Evolutionary conservation across 2,113 vertebrate genomes (phyloP), one percentile per base, ranked within the genome.

Genomic region (Sceloporus undulatus): DNA sequence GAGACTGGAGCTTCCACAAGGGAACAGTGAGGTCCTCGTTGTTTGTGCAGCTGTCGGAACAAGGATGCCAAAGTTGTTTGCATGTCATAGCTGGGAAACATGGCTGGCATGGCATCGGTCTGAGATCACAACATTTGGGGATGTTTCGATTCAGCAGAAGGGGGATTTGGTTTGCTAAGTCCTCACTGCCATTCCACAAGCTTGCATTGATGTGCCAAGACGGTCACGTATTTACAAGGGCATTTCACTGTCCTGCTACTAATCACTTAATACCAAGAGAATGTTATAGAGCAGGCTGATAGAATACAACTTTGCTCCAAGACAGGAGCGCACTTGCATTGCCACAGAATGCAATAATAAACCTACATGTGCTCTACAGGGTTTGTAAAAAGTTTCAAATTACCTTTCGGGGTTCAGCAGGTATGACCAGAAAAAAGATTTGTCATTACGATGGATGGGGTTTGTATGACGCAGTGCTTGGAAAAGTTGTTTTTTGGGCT

Each of bases 1-100:
- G 40, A 77, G 14, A 9, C 14, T 11, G 80, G 87, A 77, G 23
- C 27, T 1, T 62, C 34, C 68, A 52, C 66, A 73, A 38, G 52
- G 11, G 56, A 82, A 52, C 7, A 16, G 66, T 0, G 13, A 79
- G 34, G 29, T 27, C 5, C 10, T 52, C 16, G 27, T 16, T 74
- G 82, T 40, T 85, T 29, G 27, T n/a, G 68, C 87, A 89, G 87
- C 82, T 89, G 56, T 66, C 8, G 29, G 76, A 25, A 10, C 7
- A 34, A 76, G 54, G 84, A 76, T 62, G 65, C 9, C 85, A 7
- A 19, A 42, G 21, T 34, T 8, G 2, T 13, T 38, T n/a, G 59
- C 59, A 10, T 8, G n/a, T 56, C 74, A 40, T 18, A 5, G 34
- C 65, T 42, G 25, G 4, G 16, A 21, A 38, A 19, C 3, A 29